A percentile compares a stretch with the other conserved stretches of the same genome.
These are phyloP conservation scores for Rhizomys pruinosus DNA, from an alignment of 2,113 vertebrate species.

Conservation along the genomic window DNA sequence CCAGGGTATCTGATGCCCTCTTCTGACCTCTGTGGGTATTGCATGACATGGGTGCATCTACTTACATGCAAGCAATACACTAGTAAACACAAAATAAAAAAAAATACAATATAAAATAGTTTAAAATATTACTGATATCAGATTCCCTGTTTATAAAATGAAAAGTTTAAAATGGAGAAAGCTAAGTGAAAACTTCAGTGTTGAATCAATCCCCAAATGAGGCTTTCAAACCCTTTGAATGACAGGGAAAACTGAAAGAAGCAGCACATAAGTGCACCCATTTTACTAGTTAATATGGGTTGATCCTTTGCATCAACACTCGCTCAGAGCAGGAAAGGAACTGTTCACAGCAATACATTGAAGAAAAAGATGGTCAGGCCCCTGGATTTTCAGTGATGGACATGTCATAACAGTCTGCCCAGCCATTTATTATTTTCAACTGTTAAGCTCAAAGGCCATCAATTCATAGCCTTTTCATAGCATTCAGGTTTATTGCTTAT, in stretches of 20 bases:
- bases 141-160: background rate
- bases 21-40: too few species aligned
- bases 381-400: background rate
- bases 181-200: background rate
- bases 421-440: slow-evolving; percentile 60
- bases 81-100: too few species aligned
- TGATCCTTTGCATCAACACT: background rate
- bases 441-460: slow-evolving; percentile 57
- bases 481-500: slow-evolving; percentile 66
- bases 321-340: background rate
- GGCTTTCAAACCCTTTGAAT: background rate
- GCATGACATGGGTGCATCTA: too few species aligned
- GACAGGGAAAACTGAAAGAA: background rate
- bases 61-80: too few species aligned
- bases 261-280: background rate
- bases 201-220: background rate
- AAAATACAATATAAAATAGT: background rate
- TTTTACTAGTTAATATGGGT: background rate
- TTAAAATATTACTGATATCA: background rate
- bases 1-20: too few species aligned
- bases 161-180: background rate
- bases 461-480: slow-evolving; percentile 48
- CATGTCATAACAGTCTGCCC: background rate
- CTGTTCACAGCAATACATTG: background rate
- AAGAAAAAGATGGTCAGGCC: background rate